Conservation (phyloP, 2,113 vertebrate species). For the Tragelaphus strepsiceros region DNA sequence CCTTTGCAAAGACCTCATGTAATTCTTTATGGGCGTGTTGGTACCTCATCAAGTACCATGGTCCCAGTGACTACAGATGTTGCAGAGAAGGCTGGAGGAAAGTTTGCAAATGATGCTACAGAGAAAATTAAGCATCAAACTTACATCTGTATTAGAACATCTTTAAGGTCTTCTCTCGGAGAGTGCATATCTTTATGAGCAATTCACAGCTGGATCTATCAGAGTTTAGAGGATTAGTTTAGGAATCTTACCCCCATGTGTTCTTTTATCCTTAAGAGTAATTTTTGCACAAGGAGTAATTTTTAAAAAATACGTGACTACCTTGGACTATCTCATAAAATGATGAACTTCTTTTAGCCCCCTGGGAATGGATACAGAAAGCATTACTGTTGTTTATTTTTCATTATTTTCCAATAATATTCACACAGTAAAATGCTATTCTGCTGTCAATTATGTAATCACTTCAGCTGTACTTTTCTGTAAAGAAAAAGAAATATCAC, state of each 20-base stretch:
- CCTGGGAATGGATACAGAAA: background rate
- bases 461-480: background rate
- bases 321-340: background rate
- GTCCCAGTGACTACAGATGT: background rate
- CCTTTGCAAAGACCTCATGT: background rate
- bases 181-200: background rate
- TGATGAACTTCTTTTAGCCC: background rate
- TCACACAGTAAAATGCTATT: background rate
- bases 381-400: background rate
- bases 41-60: background rate
- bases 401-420: background rate
- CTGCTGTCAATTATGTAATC: background rate
- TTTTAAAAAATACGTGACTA: background rate
- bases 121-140: background rate
- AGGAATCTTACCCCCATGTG: background rate
- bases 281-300: background rate
- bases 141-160: background rate
- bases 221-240: background rate
- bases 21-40: accelerated
- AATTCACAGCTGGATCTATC: background rate
- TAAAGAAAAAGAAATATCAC: background rate
- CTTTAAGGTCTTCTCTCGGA: background rate
- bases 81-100: background rate
- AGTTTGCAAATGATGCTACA: background rate
- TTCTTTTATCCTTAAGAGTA: background rate